phyloP scores from a whole-genome alignment of 2,113 vertebrate species.

The Trichechus manatus region DNA sequence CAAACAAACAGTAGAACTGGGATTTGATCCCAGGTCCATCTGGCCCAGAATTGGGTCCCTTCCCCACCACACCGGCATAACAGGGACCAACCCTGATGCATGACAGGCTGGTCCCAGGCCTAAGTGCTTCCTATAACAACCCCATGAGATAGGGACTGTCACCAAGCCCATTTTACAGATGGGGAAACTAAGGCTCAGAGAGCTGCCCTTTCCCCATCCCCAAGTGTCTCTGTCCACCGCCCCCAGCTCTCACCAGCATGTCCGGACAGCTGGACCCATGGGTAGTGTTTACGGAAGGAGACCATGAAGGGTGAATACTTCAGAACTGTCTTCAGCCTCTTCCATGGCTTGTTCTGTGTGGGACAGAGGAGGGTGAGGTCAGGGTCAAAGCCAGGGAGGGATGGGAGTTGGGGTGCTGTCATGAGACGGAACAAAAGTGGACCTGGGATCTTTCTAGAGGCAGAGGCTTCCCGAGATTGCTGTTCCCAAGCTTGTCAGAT shows the following conservation, averaged over 20 bases:
- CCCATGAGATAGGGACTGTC: not conserved
- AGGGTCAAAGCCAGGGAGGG: not conserved
- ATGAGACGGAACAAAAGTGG: not conserved
- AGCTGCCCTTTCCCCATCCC: not conserved
- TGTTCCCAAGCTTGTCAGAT: not conserved
- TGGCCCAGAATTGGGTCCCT: not conserved
- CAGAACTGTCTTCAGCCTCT: constrained; percentile 93
- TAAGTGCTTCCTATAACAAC: not conserved
- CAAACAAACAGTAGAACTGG: not conserved
- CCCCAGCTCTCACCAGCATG: constrained; percentile 90
- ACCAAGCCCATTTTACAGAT: not conserved
- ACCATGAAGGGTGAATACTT: constrained; percentile 92
- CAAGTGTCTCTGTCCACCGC: fast-evolving
- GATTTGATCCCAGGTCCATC: not conserved
- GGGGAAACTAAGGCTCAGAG: not conserved
- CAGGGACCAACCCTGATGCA: not conserved
- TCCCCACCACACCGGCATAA: not conserved
- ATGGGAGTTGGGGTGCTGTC: too few species aligned
- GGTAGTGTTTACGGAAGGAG: constrained; percentile 93
- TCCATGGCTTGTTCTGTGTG: constrained; percentile 91
- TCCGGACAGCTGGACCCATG: constrained; percentile 95
- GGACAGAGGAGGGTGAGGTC: not conserved
- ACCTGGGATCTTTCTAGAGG: constrained; percentile 36
- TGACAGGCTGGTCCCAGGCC: not conserved
- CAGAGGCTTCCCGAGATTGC: not conserved